A percentile compares a stretch with the other conserved stretches of the same genome.
These are phyloP conservation scores for Erebia ligea DNA, from an alignment of 2,888 invertebrate genomes.

Conservation along the genomic window DNA sequence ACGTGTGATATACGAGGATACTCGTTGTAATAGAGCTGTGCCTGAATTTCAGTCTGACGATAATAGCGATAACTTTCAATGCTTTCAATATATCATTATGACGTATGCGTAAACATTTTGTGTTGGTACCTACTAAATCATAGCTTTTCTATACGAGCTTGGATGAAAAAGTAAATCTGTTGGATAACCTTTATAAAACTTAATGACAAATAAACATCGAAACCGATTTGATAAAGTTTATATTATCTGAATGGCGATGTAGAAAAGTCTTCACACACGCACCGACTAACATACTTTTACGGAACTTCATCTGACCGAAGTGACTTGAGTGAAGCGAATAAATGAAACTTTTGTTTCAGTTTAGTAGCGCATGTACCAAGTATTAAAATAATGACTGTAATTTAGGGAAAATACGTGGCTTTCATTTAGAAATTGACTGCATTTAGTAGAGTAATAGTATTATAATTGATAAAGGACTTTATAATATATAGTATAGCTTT, in stretches of 20 bases:
- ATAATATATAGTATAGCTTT: no score
- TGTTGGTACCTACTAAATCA: constrained; percentile 21
- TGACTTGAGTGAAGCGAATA: no score
- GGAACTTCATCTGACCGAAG: background rate
- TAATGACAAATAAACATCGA: constrained; percentile 54
- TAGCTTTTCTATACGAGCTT: constrained; percentile 12
- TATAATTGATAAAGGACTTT: no score
- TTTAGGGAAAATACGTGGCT: background rate
- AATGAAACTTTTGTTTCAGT: background rate
- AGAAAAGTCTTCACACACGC: background rate
- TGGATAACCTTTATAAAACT: constrained; percentile 16
- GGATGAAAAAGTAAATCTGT: constrained; percentile 37
- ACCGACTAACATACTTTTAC: background rate
- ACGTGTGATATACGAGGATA: constrained; percentile 35
- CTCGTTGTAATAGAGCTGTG: constrained; percentile 33
- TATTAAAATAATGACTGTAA: background rate
- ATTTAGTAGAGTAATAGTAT: no score
- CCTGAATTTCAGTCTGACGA: constrained; percentile 20
- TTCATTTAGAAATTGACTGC: background rate
- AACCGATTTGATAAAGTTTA: constrained; percentile 16
- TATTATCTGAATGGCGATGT: background rate
- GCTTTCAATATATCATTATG: constrained; percentile 22
- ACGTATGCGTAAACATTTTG: constrained; percentile 24
- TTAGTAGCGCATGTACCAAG: background rate
- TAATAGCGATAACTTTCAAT: constrained; percentile 25